Base-by-base conservation (phyloP, 2,888 invertebrate genomes). In the Emmelina monodactyla region DNA sequence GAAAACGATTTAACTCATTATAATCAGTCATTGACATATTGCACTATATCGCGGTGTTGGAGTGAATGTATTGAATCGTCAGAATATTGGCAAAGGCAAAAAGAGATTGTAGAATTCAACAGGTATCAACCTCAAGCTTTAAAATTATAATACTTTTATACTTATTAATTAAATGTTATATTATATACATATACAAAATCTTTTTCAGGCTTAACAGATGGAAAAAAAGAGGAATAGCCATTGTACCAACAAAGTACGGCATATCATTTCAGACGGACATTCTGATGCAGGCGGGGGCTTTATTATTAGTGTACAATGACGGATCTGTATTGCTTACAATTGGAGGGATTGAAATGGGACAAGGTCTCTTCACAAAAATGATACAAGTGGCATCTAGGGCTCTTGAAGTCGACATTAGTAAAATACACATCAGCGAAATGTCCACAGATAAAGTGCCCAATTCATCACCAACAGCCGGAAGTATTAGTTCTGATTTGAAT, bases 271-370 rank as follows among this genome's bases (percentile, higher is more conserved):
- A 85, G 35, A 65, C 69, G 1, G 63, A 82, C 32, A 82, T 86
- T 48, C 58, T 91, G 12, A 89, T 90, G 70, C 91, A 92, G 72
- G 88, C 83, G 1, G 92, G 90, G 2, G 92, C 92, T 1, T 72
- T 94, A 35, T 75, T 94, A 3, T 82, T 90, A 37, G 71, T 92
- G 2, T 92, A 94, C 59, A 83, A 76, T 1, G 89, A 89, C 55
- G 93, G 92, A 7, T 89, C 92, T 0, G 90, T 94, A 3, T 71
- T 93, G 15, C 53, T 94, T 29, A 83, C 87, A 3, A 91, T 91
- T 54, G 91, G 91, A 33, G 94, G 92, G 11, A 86, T 89, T 32
- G 94, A 94, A 82, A 94, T 94, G 92, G 94, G 94, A 1, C 94
- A 94, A 72, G 94, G 94, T 0, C 75, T 94, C 3, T 90, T 91